phyloP scores from a whole-genome alignment of 2,113 vertebrate genomes.

The Lagopus muta region DNA sequence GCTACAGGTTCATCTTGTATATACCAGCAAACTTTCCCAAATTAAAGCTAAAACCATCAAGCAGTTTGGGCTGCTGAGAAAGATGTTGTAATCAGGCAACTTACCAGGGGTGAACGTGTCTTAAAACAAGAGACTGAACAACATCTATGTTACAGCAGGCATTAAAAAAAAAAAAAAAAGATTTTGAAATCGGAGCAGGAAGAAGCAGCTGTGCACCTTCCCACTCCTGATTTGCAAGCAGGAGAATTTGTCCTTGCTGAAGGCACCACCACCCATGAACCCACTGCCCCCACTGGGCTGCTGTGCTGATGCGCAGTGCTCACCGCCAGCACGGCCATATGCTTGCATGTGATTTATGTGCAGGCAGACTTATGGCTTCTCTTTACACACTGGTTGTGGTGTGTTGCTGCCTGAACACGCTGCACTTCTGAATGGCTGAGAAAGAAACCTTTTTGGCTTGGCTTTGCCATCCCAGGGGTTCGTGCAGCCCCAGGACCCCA shows the following conservation, averaged over 20 bases:
- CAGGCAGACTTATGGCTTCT: fast-evolving
- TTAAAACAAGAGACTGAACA: background rate
- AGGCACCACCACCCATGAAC: background rate
- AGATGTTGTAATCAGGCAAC: background rate
- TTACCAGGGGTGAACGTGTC: background rate
- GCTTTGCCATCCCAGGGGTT: fast-evolving
- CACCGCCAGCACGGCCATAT: fast-evolving
- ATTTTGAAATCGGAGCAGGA: background rate
- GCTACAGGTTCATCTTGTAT: background rate
- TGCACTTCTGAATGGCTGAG: too few relatives aligned
- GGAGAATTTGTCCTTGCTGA: background rate
- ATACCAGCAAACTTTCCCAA: background rate
- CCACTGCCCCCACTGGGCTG: fast-evolving
- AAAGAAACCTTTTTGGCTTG: background rate
- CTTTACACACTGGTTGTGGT: background rate
- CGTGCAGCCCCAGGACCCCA: fast-evolving
- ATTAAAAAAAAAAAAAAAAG: background rate
- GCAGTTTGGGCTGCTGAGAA: background rate
- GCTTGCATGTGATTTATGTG: fast-evolving
- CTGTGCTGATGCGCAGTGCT: fast-evolving
- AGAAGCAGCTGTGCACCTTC: fast-evolving
- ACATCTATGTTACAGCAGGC: background rate
- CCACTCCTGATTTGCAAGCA: background rate
- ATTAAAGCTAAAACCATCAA: background rate
- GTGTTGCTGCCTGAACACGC: fast-evolving